Evolutionary conservation across 2,888 invertebrate species (phyloP), one percentile per base, ranked within the genome.

Genomic region (Calliphora vomitoria): DNA sequence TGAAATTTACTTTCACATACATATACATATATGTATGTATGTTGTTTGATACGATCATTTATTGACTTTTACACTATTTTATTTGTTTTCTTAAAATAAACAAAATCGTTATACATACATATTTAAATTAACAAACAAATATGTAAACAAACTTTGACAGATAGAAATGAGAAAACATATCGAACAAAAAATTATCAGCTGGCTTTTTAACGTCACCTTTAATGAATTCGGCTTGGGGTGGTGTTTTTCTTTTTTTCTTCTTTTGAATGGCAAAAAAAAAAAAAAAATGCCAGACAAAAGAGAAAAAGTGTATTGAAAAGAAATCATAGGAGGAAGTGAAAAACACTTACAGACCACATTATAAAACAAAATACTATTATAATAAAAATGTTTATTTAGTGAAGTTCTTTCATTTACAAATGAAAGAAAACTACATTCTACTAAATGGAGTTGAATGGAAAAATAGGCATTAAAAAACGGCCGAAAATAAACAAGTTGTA

Each of bases 331-430:
- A 69, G 72, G 62, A 64, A 79, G 78, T 74, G 53, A 84, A 60
- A 71, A 66, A 20, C 38, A 47, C 41, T 53, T 41, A 41, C n/a
- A 76, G 71, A 41, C 20, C 44, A 47, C 50, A 84, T 85, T 76
- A 50, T 53, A 68, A 66, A 69, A 80, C 82, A 44, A 74, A 53
- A 71, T 58, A 79, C 72, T 79, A 68, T 68, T 47, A 79, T 55
- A 64, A 62, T 68, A 68, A 78, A 81, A 78, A 81, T 84, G 84
- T 84, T 87, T 85, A 82, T 79, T 87, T 87, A 82, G 78, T 85
- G 50, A 76, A 75, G 74, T 80, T 80, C 74, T 66, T 83, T 86
- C 38, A 58, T 41, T 68, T 68, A 15, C 11, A 38, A 44, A 25
- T 47, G 5, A 38, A 53, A 35, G n/a, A 47, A 47, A 79, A 25